Evolutionary conservation across 1,140 invertebrate species (phyloP).

Genomic region (Linepithema humile): DNA sequence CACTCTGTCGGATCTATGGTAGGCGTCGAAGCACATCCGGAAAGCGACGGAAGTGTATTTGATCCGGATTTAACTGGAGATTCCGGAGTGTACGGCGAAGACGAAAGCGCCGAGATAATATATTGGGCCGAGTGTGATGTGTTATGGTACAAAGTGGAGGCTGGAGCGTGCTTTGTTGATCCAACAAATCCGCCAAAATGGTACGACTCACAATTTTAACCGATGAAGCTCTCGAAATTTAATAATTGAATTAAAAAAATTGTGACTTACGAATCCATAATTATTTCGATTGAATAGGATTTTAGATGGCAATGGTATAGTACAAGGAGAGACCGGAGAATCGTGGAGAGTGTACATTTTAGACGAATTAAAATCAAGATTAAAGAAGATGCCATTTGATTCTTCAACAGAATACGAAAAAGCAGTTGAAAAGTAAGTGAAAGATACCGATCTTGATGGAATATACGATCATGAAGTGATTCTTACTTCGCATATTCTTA

Average conservation of each 20-base stretch:
- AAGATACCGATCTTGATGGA: background rate
- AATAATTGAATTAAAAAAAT: constrained; percentile 1
- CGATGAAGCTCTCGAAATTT: background rate
- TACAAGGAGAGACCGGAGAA: constrained; percentile 88
- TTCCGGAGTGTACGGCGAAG: constrained; percentile 91
- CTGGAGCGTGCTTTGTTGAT: constrained; percentile 91
- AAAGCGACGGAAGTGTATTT: constrained; percentile 91
- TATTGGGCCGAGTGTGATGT: constrained; percentile 92
- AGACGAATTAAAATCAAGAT: constrained; percentile 87
- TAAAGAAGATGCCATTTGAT: constrained; percentile 83
- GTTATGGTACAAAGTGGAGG: constrained; percentile 91
- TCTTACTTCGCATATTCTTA: constrained; percentile 1
- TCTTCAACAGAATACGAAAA: constrained; percentile 87
- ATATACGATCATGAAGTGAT: background rate
- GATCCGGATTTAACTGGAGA: constrained; percentile 88
- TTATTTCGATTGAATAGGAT: constrained; percentile 79
- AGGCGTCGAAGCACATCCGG: constrained; percentile 91
- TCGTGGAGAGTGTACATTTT: constrained; percentile 91
- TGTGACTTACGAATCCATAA: background rate
- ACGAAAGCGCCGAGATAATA: constrained; percentile 87
- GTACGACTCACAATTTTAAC: constrained; percentile 80
- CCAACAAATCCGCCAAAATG: constrained; percentile 90
- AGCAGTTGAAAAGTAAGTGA: constrained; percentile 89
- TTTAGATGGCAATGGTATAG: constrained; percentile 85
- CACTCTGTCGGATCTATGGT: constrained; percentile 91